Conservation (phyloP, 2,797 vertebrate species). For the Distichodus sexfasciatus region DNA sequence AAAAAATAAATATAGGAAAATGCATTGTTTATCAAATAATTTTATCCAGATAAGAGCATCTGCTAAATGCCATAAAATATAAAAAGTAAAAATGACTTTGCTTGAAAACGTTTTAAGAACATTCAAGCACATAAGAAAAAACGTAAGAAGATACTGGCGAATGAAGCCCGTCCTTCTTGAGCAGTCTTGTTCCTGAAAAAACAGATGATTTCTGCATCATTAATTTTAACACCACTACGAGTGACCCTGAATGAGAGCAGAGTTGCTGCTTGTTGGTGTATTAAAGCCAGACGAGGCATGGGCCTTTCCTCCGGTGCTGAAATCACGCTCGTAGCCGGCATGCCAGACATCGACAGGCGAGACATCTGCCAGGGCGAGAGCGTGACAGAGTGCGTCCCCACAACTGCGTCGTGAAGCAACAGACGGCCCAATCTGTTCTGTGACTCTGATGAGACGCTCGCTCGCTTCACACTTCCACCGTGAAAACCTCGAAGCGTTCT, state of each 20-base stretch:
- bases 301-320: neutral
- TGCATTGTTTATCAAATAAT: too few species aligned
- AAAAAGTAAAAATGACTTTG: too few species aligned
- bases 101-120: too few species aligned
- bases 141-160: too few species aligned
- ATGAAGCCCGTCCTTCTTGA: too few species aligned
- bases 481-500: slow-evolving; percentile 11
- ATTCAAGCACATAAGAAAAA: too few species aligned
- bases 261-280: neutral
- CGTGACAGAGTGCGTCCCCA: neutral
- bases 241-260: neutral
- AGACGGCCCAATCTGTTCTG: slow-evolving; percentile 31
- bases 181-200: too few species aligned
- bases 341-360: neutral
- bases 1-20: too few species aligned
- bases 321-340: neutral
- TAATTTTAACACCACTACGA: neutral
- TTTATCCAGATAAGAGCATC: too few species aligned
- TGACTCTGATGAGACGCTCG: slow-evolving; percentile 2
- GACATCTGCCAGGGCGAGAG: neutral
- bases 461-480: slow-evolving; percentile 10
- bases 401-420: neutral
- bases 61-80: too few species aligned
- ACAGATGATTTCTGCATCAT: neutral
- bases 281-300: too few species aligned